These are phyloP conservation scores for Melitaea cinxia DNA, from an alignment of 1,140 invertebrate species.

Conservation along the genomic window DNA sequence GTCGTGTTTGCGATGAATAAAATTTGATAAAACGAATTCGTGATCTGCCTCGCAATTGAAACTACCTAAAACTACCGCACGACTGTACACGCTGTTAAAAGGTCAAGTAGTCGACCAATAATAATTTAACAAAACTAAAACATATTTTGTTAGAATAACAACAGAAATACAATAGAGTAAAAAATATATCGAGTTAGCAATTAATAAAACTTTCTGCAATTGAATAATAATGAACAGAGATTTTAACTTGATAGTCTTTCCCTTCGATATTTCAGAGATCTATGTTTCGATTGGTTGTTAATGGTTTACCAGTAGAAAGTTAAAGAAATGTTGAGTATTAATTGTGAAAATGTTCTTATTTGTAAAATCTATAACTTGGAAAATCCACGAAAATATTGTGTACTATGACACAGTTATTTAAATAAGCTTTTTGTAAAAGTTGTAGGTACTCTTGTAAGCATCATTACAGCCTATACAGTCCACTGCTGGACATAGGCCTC, in stretches of 20 bases:
- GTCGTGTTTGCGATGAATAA: slow-evolving; percentile 29
- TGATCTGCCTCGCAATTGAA: slow-evolving; percentile 33
- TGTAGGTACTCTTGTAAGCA: no score
- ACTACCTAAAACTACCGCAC: slow-evolving; percentile 33
- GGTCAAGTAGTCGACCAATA: slow-evolving; percentile 24
- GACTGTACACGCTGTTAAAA: slow-evolving; percentile 28
- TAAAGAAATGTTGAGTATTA: slow-evolving; percentile 53
- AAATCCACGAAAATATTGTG: slow-evolving; percentile 1
- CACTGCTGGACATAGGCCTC: no score
- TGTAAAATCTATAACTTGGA: not conserved
- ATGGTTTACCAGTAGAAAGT: slow-evolving; percentile 55
- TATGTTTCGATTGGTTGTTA: slow-evolving; percentile 54
- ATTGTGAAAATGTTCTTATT: slow-evolving; percentile 52
- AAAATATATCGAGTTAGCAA: not conserved
- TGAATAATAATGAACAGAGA: not conserved
- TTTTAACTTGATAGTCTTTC: not conserved
- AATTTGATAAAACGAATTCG: slow-evolving; percentile 35
- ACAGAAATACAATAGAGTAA: not conserved
- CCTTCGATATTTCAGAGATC: slow-evolving; percentile 8
- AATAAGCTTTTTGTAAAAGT: no score
- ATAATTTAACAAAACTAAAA: slow-evolving; percentile 11
- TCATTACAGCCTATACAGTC: no score
- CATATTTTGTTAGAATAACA: not conserved
- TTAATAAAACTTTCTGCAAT: not conserved
- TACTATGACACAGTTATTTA: not conserved